Conservation (phyloP, 2,113 vertebrate species). For the Tragulus kanchil region DNA sequence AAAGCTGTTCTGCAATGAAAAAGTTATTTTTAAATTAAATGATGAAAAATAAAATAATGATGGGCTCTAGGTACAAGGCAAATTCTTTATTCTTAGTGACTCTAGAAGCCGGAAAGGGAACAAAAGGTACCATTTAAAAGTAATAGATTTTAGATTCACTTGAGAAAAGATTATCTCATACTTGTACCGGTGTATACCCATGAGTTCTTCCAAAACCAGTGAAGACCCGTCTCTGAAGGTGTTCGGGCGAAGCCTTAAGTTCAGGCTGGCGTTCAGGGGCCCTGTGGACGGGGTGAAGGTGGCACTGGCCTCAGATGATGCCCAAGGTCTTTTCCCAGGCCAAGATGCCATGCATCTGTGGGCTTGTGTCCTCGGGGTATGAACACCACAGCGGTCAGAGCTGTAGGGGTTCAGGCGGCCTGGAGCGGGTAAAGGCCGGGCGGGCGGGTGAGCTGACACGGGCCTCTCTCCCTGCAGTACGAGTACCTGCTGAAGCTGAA, state of each 20-base stretch:
- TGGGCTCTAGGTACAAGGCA: background rate
- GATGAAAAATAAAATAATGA: background rate
- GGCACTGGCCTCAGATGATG: background rate
- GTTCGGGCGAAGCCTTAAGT: background rate
- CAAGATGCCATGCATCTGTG: background rate
- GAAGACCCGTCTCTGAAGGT: background rate
- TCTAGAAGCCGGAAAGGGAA: background rate
- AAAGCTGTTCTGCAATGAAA: background rate
- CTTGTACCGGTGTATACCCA: background rate
- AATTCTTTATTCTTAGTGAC: slow-evolving; percentile 16
- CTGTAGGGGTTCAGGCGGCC: background rate
- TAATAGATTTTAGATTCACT: background rate
- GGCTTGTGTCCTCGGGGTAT: background rate
- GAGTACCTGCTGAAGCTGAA: slow-evolving; percentile 93
- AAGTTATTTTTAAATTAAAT: background rate
- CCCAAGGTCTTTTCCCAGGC: background rate
- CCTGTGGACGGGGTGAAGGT: background rate
- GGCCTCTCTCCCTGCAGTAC: slow-evolving; percentile 83
- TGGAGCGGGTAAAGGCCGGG: background rate
- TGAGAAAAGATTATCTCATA: background rate
- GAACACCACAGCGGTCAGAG: background rate
- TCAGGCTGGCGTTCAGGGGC: background rate
- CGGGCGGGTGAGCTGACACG: background rate
- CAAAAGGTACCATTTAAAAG: background rate
- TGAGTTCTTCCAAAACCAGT: background rate